Percentiles rank a stretch among this genome's conserved stretches.
Conservation (phyloP, 1,140 invertebrate species). For the Alviniconcha marisindica region DNA sequence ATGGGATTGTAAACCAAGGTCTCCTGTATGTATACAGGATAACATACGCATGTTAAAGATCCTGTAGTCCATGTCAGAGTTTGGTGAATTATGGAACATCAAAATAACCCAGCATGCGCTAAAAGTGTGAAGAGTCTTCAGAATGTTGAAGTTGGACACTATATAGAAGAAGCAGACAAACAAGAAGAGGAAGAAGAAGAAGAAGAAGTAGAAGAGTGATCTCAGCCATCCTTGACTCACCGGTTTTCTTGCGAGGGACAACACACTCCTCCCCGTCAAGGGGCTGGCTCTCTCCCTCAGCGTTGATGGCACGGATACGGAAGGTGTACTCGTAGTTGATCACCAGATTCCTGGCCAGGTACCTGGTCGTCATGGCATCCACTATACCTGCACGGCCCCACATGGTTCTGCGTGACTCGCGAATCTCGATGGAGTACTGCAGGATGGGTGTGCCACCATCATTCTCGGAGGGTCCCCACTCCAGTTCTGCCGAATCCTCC, state of each 20-base stretch:
- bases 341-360: slow-evolving; percentile 83
- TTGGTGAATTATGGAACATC: too few relatives aligned
- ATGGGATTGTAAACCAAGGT: too few relatives aligned
- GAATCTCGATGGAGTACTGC: slow-evolving; percentile 96
- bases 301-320: slow-evolving; percentile 91
- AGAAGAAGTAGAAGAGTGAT: too few relatives aligned
- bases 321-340: slow-evolving; percentile 94
- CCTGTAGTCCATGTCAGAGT: too few relatives aligned
- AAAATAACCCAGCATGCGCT: too few relatives aligned
- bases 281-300: slow-evolving; percentile 84
- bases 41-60: too few relatives aligned
- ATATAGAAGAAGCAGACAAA: too few relatives aligned
- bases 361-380: slow-evolving; percentile 71
- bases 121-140: too few relatives aligned
- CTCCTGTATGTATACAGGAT: too few relatives aligned
- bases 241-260: slow-evolving; percentile 58
- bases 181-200: too few relatives aligned
- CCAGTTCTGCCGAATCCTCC: slow-evolving; percentile 94
- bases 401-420: slow-evolving; percentile 84
- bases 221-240: too few relatives aligned
- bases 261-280: slow-evolving; percentile 91
- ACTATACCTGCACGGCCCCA: slow-evolving; percentile 87
- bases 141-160: too few relatives aligned
- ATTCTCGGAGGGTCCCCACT: slow-evolving; percentile 93
- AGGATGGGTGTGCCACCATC: slow-evolving; percentile 96